Percentiles rank a stretch among this genome's conserved stretches.
phyloP scores from a whole-genome alignment of 2,888 invertebrate species.

The Busseola fusca region DNA sequence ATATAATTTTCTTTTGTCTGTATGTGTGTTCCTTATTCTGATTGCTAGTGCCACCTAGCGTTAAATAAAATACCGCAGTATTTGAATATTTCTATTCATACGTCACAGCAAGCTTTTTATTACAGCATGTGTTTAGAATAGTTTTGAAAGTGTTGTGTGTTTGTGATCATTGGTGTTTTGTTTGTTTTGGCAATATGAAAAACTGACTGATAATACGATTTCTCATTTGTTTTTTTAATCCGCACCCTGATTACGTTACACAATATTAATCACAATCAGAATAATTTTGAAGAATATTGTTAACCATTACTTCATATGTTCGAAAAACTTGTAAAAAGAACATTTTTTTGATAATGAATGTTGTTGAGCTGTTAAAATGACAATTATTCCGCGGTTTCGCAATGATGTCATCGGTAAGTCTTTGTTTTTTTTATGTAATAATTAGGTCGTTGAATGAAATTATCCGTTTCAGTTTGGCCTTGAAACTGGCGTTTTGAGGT shows the following conservation, averaged over 20 bases:
- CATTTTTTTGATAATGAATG: background rate
- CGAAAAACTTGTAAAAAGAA: no score
- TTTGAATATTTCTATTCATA: constrained; percentile 29
- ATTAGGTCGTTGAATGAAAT: background rate
- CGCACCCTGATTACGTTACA: background rate
- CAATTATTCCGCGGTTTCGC: background rate
- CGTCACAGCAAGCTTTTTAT: constrained; percentile 2
- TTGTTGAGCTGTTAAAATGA: background rate
- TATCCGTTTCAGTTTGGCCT: background rate
- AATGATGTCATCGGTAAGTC: background rate
- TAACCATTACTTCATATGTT: background rate
- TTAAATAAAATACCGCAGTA: constrained; percentile 48
- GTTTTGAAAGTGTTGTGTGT: background rate
- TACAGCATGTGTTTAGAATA: constrained; percentile 2
- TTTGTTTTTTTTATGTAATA: background rate
- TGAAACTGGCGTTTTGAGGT: background rate
- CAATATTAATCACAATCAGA: background rate
- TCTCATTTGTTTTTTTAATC: background rate
- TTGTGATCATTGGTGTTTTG: background rate
- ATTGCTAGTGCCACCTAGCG: constrained; percentile 37
- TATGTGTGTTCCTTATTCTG: constrained; percentile 26
- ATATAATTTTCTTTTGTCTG: constrained; percentile 41
- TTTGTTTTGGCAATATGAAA: background rate
- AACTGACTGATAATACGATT: background rate
- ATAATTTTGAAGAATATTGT: background rate